These are phyloP conservation scores for Opisthograptis luteolata DNA, from an alignment of 2,888 invertebrate genomes.

Conservation along the genomic window DNA sequence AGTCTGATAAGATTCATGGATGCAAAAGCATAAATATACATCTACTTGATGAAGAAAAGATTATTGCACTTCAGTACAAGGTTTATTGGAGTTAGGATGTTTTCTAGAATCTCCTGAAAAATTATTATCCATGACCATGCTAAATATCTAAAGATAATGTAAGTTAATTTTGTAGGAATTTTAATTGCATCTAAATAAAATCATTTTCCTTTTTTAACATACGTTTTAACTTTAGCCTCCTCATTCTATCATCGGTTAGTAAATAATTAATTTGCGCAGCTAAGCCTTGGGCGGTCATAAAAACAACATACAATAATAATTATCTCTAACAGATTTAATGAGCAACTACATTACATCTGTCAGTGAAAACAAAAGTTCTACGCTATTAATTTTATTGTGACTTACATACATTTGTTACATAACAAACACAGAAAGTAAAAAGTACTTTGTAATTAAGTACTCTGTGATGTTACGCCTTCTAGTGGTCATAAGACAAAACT, in stretches of 20 bases:
- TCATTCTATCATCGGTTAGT: too few relatives aligned
- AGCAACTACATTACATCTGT: slow-evolving; percentile 30
- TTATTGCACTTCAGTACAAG: too few relatives aligned
- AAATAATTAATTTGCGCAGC: background rate
- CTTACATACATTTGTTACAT: slow-evolving; percentile 18
- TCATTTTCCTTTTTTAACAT: too few relatives aligned
- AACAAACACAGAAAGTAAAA: slow-evolving; percentile 25
- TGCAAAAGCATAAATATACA: too few relatives aligned
- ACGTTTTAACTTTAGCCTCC: too few relatives aligned
- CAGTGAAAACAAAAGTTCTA: slow-evolving; percentile 41
- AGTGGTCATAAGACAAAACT: slow-evolving; percentile 5
- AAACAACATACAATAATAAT: slow-evolving; percentile 4
- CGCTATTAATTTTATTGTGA: slow-evolving; percentile 27
- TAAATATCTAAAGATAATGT: too few relatives aligned
- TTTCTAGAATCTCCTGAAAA: too few relatives aligned
- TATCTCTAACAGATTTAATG: slow-evolving; percentile 20
- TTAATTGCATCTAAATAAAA: too few relatives aligned
- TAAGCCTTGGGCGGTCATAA: background rate
- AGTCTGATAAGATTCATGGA: background rate
- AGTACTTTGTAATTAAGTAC: slow-evolving; percentile 25
- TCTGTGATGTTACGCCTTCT: slow-evolving; percentile 34
- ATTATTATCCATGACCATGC: too few relatives aligned
- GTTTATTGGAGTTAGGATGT: too few relatives aligned
- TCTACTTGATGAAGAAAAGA: too few relatives aligned
- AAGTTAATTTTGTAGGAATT: too few relatives aligned